These are phyloP conservation scores for Tetraneura akinire DNA, from an alignment of 1,140 invertebrate species.

Conservation along the genomic window DNA sequence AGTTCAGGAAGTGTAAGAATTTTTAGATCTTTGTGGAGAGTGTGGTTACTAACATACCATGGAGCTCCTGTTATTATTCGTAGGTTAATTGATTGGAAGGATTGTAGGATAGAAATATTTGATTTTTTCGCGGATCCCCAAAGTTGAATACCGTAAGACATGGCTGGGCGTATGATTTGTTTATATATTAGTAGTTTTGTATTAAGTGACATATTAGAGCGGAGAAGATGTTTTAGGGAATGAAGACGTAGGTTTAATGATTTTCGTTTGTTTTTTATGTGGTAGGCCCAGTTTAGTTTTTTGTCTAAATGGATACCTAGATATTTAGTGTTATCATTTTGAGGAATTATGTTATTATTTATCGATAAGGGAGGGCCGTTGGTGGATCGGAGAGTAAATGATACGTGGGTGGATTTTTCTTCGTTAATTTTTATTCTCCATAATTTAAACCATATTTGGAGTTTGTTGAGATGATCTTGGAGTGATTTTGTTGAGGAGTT, in stretches of 20 bases:
- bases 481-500: background rate
- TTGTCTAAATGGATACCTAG: background rate
- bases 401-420: too few species aligned
- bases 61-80: background rate
- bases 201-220: too few species aligned
- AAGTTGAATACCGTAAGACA: too few species aligned
- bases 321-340: background rate
- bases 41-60: background rate
- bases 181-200: too few species aligned
- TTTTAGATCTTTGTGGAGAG: too few species aligned
- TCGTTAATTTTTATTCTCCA: background rate
- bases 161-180: too few species aligned
- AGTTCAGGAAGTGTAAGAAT: too few species aligned
- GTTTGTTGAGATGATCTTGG: constrained; percentile 7
- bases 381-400: too few species aligned
- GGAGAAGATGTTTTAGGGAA: too few species aligned
- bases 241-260: background rate
- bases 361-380: background rate
- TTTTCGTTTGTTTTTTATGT: constrained; percentile 5
- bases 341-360: background rate
- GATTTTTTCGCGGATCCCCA: too few species aligned
- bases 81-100: too few species aligned
- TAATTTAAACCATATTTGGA: background rate
- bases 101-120: too few species aligned
- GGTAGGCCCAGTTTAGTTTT: background rate